These are phyloP conservation scores for Halichoeres trimaculatus DNA, from an alignment of 2,113 vertebrate genomes.

Conservation along the genomic window DNA sequence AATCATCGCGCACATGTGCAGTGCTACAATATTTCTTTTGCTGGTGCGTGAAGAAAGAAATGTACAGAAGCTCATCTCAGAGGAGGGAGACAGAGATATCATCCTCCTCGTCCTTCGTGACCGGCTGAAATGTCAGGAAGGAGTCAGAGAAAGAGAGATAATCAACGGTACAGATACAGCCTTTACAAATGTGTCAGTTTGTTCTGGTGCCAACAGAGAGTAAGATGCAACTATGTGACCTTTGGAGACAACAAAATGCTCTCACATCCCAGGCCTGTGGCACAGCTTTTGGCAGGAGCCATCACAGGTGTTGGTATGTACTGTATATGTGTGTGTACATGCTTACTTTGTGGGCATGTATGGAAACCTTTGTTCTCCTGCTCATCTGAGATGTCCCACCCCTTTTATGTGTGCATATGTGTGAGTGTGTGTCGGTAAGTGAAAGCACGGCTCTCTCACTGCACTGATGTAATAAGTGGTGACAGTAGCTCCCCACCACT, in stretches of 20 bases:
- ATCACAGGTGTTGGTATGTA: constrained; percentile 41
- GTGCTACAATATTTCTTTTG: constrained; percentile 13
- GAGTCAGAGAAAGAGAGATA: constrained; percentile 72
- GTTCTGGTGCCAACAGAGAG: constrained; percentile 61
- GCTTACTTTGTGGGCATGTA: not conserved
- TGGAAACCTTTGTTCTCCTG: constrained; percentile 14
- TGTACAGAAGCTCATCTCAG: constrained; percentile 27
- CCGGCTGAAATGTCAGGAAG: constrained; percentile 77
- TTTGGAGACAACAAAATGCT: constrained; percentile 74
- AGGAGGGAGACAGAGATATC: constrained; percentile 60
- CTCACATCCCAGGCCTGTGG: constrained; percentile 52
- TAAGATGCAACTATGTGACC: constrained; percentile 71
- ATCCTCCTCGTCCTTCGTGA: constrained; percentile 54
- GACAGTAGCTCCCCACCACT: constrained; percentile 59
- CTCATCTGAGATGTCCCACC: constrained; percentile 18
- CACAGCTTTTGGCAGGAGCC: constrained; percentile 46
- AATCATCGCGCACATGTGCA: not conserved
- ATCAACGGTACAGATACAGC: constrained; percentile 67
- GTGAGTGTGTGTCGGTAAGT: constrained; percentile 25
- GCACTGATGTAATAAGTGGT: constrained; percentile 75
- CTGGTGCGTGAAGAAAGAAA: constrained; percentile 8
- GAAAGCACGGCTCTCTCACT: constrained; percentile 57
- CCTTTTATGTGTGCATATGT: constrained; percentile 28
- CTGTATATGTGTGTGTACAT: constrained; percentile 5
- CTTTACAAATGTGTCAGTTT: constrained; percentile 72